Conservation (phyloP, 2,797 vertebrate genomes). For the Silurus aristotelis region DNA sequence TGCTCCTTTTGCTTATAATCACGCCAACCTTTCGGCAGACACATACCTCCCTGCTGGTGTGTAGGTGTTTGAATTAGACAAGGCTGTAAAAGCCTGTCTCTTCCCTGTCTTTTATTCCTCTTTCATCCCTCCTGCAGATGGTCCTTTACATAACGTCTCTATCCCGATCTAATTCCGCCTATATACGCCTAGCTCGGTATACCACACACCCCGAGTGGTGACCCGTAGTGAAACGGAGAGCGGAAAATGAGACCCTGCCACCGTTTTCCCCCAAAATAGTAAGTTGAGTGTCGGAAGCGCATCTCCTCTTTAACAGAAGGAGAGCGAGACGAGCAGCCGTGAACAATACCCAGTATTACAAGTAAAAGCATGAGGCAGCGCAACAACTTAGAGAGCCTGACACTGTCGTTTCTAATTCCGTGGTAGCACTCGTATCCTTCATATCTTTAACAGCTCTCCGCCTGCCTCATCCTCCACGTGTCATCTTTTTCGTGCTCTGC, state of each 20-base stretch:
- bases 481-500: background rate
- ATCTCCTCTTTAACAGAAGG: conserved; percentile 14
- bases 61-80: background rate
- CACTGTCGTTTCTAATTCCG: background rate
- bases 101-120: conserved; percentile 15
- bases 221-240: conserved; percentile 42
- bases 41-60: conserved; percentile 20
- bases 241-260: conserved; percentile 22
- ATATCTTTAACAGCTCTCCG: background rate
- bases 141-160: conserved; percentile 30
- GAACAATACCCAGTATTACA: background rate
- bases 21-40: conserved; percentile 3
- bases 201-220: conserved; percentile 13
- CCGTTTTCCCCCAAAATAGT: conserved; percentile 25
- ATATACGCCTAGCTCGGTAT: conserved; percentile 6
- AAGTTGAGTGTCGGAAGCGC: conserved; percentile 24
- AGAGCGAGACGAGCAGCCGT: background rate
- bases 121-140: conserved; percentile 32
- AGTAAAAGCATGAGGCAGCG: background rate
- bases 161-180: conserved; percentile 12
- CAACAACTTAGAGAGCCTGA: background rate
- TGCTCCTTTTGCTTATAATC: background rate
- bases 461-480: too few species aligned
- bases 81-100: conserved; percentile 8
- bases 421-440: background rate